These are phyloP conservation scores for Botia almorhae DNA, from an alignment of 2,797 vertebrate species.

Conservation along the genomic window DNA sequence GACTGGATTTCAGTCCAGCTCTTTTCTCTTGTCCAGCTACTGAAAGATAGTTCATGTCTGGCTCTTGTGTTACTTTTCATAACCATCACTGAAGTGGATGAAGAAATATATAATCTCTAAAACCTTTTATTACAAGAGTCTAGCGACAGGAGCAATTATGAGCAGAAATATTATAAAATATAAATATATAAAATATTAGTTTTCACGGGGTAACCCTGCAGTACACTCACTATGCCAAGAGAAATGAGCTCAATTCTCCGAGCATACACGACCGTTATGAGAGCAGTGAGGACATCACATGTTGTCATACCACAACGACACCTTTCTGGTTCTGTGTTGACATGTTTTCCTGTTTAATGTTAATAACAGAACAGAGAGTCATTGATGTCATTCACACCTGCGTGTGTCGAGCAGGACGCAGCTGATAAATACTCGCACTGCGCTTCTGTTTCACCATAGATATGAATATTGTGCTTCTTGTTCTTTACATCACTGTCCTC, in stretches of 20 bases:
- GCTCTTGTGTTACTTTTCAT: neutral
- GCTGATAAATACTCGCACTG: neutral
- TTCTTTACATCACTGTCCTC: slow-evolving; percentile 28
- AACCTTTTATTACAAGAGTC: slow-evolving; percentile 56
- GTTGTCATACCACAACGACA: slow-evolving; percentile 62
- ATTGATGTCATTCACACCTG: slow-evolving; percentile 55
- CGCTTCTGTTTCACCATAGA: slow-evolving; percentile 21
- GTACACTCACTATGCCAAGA: too few relatives aligned
- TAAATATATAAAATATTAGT: slow-evolving; percentile 76
- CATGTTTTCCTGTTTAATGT: too few relatives aligned
- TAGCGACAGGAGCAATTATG: slow-evolving; percentile 68
- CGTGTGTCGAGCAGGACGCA: slow-evolving; percentile 24
- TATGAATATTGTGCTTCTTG: slow-evolving; percentile 37
- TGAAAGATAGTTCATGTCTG: neutral
- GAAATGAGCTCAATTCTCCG: slow-evolving; percentile 25
- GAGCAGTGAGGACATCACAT: slow-evolving; percentile 50
- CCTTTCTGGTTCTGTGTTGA: too few relatives aligned
- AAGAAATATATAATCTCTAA: slow-evolving; percentile 7
- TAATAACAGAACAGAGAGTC: too few relatives aligned
- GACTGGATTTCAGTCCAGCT: neutral
- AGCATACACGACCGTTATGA: neutral
- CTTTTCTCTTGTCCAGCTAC: neutral
- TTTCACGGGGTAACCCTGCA: slow-evolving; percentile 71
- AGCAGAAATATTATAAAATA: too few relatives aligned
- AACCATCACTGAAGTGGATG: slow-evolving; percentile 7